phyloP scores from a whole-genome alignment of 2,113 vertebrate species.

The Entomyzon cyanotis region DNA sequence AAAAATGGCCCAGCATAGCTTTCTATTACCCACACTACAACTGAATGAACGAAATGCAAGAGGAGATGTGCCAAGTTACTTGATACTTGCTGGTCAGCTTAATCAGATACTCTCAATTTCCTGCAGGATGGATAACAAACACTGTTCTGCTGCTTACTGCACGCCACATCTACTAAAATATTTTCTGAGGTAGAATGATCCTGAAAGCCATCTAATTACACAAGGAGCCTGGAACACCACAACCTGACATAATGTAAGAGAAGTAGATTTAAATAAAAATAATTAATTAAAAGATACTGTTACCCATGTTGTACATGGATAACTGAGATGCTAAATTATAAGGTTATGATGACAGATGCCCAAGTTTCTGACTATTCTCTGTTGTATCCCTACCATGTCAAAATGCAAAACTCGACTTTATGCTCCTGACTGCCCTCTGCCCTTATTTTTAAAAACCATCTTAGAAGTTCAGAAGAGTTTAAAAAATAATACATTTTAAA shows the following conservation, averaged over 20 bases:
- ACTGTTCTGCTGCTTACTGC: slow-evolving; percentile 47
- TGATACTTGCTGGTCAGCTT: slow-evolving; percentile 86
- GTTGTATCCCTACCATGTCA: not conserved
- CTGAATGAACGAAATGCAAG: slow-evolving; percentile 72
- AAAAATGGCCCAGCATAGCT: slow-evolving; percentile 67
- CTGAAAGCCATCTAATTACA: not conserved
- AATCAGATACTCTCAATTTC: slow-evolving; percentile 79
- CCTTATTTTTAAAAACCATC: not conserved
- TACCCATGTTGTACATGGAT: not conserved
- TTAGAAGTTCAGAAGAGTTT: not conserved
- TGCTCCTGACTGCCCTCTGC: not conserved
- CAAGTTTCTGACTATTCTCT: not conserved
- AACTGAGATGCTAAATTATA: not conserved
- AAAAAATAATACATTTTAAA: not conserved
- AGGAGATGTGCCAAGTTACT: slow-evolving; percentile 69
- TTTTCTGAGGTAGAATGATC: slow-evolving; percentile 8
- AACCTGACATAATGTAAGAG: not conserved
- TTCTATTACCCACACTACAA: slow-evolving; percentile 59
- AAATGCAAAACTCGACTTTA: not conserved
- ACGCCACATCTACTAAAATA: slow-evolving; percentile 46
- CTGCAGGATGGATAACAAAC: slow-evolving; percentile 66
- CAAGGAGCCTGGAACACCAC: not conserved
- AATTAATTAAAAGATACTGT: not conserved
- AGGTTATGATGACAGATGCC: not conserved
- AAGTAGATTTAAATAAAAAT: not conserved